These are phyloP conservation scores for Coryphaenoides rupestris DNA, from an alignment of 2,113 vertebrate species.

Conservation along the genomic window DNA sequence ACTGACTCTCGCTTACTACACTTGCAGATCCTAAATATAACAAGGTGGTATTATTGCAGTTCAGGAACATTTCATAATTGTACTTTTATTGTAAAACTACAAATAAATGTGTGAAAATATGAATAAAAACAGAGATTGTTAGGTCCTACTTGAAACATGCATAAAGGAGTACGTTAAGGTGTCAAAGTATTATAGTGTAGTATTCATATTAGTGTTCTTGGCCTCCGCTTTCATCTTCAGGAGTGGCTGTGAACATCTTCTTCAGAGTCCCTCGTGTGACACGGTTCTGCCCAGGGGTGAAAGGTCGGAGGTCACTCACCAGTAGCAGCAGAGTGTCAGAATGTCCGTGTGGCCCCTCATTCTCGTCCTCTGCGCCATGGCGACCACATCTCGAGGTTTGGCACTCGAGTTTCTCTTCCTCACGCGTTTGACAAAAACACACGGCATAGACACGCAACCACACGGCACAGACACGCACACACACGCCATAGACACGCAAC, in stretches of 20 bases:
- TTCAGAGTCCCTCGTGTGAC: constrained; percentile 32
- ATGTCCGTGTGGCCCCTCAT: constrained; percentile 57
- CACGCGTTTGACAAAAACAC: background rate
- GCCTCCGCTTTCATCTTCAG: background rate
- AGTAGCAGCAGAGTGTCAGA: constrained; percentile 36
- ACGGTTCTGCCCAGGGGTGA: constrained; percentile 36
- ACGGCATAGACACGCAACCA: background rate
- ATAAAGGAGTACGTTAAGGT: no score
- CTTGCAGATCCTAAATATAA: no score
- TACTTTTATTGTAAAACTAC: no score
- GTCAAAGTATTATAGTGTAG: background rate
- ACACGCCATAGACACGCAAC: background rate
- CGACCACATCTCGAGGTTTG: constrained; percentile 62
- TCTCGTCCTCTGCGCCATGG: constrained; percentile 46
- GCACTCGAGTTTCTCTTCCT: background rate
- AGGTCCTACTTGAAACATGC: no score
- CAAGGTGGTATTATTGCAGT: no score
- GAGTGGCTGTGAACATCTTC: constrained; percentile 2
- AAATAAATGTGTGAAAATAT: no score
- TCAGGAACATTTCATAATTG: no score
- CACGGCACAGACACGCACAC: background rate
- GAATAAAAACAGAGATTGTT: no score
- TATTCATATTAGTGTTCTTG: background rate
- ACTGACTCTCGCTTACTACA: no score
- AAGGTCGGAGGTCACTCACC: constrained; percentile 42